These are phyloP conservation scores for Trichopoda pennipes DNA, from an alignment of 2,888 invertebrate genomes.

Conservation along the genomic window DNA sequence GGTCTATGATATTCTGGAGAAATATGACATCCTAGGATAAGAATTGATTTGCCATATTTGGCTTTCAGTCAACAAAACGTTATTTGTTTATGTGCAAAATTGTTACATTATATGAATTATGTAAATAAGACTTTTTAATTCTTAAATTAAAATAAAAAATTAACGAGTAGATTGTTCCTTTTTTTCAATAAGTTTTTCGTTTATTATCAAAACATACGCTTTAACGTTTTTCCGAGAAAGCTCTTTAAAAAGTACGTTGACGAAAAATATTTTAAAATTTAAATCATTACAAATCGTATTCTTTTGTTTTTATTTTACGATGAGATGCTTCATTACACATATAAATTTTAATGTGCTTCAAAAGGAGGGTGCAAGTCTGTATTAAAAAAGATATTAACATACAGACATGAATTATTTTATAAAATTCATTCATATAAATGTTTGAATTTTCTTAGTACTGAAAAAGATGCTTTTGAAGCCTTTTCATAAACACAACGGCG, in stretches of 20 bases:
- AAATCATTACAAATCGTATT: constrained; percentile 52
- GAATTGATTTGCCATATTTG: too few relatives aligned
- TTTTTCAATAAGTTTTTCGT: background rate
- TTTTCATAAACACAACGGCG: background rate
- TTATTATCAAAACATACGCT: constrained; percentile 36
- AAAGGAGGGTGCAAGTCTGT: constrained; percentile 35
- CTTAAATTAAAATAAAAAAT: background rate
- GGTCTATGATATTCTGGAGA: too few relatives aligned
- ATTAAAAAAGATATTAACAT: background rate
- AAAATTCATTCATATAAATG: constrained; percentile 26
- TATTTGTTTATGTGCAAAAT: too few relatives aligned
- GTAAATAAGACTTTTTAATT: background rate
- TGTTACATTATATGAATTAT: too few relatives aligned
- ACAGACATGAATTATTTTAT: constrained; percentile 5
- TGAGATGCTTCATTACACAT: constrained; percentile 26
- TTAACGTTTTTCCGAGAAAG: constrained; percentile 34
- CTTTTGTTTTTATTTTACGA: constrained; percentile 5
- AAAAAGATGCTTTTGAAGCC: constrained; percentile 4
- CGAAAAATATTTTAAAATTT: constrained; percentile 35
- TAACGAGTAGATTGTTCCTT: too few relatives aligned
- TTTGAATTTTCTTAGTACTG: constrained; percentile 4
- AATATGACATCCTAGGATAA: too few relatives aligned
- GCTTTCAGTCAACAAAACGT: too few relatives aligned
- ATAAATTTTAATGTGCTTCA: constrained; percentile 38
- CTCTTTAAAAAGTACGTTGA: constrained; percentile 20